Base-by-base conservation (phyloP, 2,797 vertebrate species). In the Pterois miles region DNA sequence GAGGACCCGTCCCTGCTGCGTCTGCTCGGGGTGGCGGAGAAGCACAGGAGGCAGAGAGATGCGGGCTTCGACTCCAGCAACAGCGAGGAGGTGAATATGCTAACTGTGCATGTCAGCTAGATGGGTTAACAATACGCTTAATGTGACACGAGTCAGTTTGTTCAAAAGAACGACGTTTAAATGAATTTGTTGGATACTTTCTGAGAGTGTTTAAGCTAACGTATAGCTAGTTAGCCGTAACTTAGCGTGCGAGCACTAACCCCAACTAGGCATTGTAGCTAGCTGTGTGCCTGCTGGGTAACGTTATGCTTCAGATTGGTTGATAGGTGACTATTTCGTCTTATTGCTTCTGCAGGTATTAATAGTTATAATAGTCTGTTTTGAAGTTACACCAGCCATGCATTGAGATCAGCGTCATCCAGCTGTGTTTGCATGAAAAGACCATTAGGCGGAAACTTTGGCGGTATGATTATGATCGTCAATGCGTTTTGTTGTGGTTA, bases 1-100 rank as follows among this genome's bases (percentile, higher is more conserved):
- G 96, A 96, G 74, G 96, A 97, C 68, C 95, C 96, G 94, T 89
- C 91, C 29, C 90, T 96, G 82, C 90, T 95, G 89, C 94, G 93
- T 66, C 88, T 97, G 77, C 95, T 97, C 60, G 93, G 95, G 64
- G 87, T 96, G 79, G 83, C 84, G 68, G 95, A 96, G 86, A 96
- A 96, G 88, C 94, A 95, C 90, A 86, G 93, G 63, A 96, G 94
- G 78, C 95, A 93, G 91, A 82, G 67, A 80, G 94, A 94, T 87
- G 95, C 84, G 82, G 95, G 96, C 0, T 96, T 95, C 86, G 94
- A 94, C 85, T 94, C 94, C 65, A 96, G 94, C 89, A 87, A 80
- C 91, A 96, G 92, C 46, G 93, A 96, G 29, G 94, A 96, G 96
- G 93, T 96, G 65, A 95, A 92, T 85, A 71, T 72, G 58, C 63